A percentile compares a stretch with the other conserved stretches of the same genome.
Conservation (phyloP, 2,888 invertebrate genomes). For the Yponomeuta evonymella region DNA sequence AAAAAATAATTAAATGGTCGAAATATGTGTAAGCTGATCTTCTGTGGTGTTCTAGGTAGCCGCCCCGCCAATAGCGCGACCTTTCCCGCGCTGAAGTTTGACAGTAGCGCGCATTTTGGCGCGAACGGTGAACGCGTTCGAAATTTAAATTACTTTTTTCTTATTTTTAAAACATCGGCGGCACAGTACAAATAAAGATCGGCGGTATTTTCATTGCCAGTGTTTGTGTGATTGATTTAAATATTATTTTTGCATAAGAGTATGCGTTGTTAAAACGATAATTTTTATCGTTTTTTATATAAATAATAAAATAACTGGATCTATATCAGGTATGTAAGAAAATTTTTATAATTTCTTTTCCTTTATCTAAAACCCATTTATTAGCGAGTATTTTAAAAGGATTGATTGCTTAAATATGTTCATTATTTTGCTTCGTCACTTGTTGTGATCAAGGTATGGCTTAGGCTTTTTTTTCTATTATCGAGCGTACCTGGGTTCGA, state of each 20-base stretch:
- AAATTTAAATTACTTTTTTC: not conserved
- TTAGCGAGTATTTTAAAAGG: too few relatives aligned
- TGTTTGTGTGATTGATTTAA: not conserved
- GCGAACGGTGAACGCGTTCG: not conserved
- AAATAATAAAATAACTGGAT: not conserved
- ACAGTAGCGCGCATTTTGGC: not conserved
- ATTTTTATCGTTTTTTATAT: not conserved
- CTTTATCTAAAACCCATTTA: too few relatives aligned
- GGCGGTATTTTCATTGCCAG: not conserved
- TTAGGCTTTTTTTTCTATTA: too few relatives aligned
- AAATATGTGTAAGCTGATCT: not conserved
- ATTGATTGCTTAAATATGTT: too few relatives aligned
- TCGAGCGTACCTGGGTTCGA: not conserved
- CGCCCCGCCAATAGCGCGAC: slow-evolving; percentile 44
- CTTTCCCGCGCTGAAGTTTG: slow-evolving; percentile 35
- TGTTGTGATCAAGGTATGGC: too few relatives aligned
- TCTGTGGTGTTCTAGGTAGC: not conserved
- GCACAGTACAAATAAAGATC: not conserved
- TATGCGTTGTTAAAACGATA: not conserved
- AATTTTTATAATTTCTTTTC: not conserved
- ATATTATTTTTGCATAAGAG: not conserved
- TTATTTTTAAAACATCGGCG: not conserved
- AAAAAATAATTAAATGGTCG: too few relatives aligned
- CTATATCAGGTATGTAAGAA: not conserved
- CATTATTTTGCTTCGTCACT: too few relatives aligned